Evolutionary conservation across 2,797 vertebrate genomes (phyloP).

Genomic region (Salmo trutta): DNA sequence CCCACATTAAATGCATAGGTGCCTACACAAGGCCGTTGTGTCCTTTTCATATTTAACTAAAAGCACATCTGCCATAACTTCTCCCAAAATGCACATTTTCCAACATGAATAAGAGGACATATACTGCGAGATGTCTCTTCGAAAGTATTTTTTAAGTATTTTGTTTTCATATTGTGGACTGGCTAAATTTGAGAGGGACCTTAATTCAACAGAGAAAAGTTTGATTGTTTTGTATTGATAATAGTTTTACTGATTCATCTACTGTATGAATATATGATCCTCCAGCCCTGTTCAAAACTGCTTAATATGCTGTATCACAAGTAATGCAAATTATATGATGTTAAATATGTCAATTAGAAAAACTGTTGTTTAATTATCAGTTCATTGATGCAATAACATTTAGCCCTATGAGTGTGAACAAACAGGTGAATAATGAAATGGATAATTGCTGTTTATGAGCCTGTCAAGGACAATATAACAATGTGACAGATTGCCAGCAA

Average conservation of each 20-base stretch:
- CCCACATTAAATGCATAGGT: slow-evolving; percentile 75
- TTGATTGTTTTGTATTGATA: slow-evolving; percentile 28
- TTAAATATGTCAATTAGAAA: slow-evolving; percentile 72
- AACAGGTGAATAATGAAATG: slow-evolving; percentile 79
- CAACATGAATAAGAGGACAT: slow-evolving; percentile 55
- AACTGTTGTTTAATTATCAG: slow-evolving; percentile 76
- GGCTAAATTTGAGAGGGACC: slow-evolving; percentile 51
- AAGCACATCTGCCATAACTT: slow-evolving; percentile 63
- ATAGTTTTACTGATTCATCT: slow-evolving; percentile 15
- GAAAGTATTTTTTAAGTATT: slow-evolving; percentile 28
- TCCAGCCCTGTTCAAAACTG: slow-evolving; percentile 35
- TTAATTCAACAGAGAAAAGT: slow-evolving; percentile 32
- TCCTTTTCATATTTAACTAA: slow-evolving; percentile 78
- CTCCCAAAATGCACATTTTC: slow-evolving; percentile 71
- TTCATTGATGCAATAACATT: slow-evolving; percentile 77
- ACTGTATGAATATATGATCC: too few relatives aligned
- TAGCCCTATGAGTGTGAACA: slow-evolving; percentile 66
- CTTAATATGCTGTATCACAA: slow-evolving; percentile 60
- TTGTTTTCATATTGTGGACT: slow-evolving; percentile 11
- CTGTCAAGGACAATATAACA: slow-evolving; percentile 70
- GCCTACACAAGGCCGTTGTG: slow-evolving; percentile 74
- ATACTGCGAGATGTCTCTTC: slow-evolving; percentile 51
- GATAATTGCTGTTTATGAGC: slow-evolving; percentile 77
- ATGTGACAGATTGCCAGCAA: slow-evolving; percentile 66
- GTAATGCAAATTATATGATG: slow-evolving; percentile 67